These are phyloP conservation scores for Esperia sulphurella DNA, from an alignment of 2,888 invertebrate species.

Conservation along the genomic window DNA sequence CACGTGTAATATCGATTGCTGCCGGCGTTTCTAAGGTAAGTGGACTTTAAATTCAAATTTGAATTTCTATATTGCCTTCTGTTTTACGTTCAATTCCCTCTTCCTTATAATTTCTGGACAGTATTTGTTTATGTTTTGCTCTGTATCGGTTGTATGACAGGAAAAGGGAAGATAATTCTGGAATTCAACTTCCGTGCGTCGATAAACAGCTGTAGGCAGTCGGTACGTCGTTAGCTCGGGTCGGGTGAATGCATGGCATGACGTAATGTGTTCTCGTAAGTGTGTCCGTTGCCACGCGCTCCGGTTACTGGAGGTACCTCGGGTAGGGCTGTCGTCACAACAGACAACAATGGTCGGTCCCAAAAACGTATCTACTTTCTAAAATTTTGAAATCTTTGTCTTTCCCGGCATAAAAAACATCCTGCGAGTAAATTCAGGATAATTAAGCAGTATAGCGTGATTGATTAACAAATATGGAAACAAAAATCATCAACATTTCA, in stretches of 20 bases:
- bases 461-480: too few relatives aligned
- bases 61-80: neutral
- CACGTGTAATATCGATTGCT: conserved; percentile 59
- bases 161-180: conserved; percentile 40
- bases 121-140: neutral
- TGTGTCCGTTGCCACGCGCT: conserved; percentile 28
- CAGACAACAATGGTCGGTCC: too few relatives aligned
- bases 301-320: conserved; percentile 13
- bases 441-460: too few relatives aligned
- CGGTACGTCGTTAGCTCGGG: conserved; percentile 12
- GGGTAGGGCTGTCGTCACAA: neutral
- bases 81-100: neutral
- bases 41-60: conserved; percentile 15
- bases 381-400: too few relatives aligned
- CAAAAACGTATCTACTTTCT: too few relatives aligned
- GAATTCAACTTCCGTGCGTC: conserved; percentile 33
- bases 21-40: conserved; percentile 41
- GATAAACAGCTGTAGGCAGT: conserved; percentile 45
- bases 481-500: too few relatives aligned
- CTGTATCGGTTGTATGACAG: conserved; percentile 7
- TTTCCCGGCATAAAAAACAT: too few relatives aligned
- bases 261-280: conserved; percentile 38
- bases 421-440: too few relatives aligned
- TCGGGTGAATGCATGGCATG: conserved; percentile 33
- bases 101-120: neutral